Evolutionary conservation across 2,113 vertebrate species (phyloP), one percentile per base, ranked within the genome.

Genomic region (Chunga burmeisteri): DNA sequence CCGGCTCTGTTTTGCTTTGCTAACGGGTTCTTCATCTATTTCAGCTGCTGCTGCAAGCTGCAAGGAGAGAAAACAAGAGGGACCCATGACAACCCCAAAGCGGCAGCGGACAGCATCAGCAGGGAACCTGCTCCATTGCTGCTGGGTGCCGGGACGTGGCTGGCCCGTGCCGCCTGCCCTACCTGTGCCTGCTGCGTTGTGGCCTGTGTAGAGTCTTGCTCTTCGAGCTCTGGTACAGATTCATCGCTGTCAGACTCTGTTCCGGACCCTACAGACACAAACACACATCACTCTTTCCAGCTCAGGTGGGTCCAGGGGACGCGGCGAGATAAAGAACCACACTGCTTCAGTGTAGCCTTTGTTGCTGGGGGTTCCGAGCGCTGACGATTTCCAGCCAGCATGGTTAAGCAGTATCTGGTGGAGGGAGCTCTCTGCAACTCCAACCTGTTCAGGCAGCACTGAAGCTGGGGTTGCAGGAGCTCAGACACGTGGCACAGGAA

Each of bases 1-100:
- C 92, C 99, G 98, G 98, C 99, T 99, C 98, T 99, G 99, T 99
- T 99, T 99, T 70, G 99, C 99, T 99, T 99, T 99, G 98, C 99
- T 99, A 85, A 99, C 99, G 8, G 99, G 99, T 91, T 99, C 99
- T 96, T 99, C 99, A 38, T 99, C 99, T 30, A 99, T 99, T 97
- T 99, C 99, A 27, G 99, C 99, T 26, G 99, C 99, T 74, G 99
- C 99, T 8, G 99, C 99, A 86, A 99, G 98, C 99, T 99, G 90
- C 38, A 2, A n/a, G 50, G 22, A 77, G n/a, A 80, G 29, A 34
- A 56, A 49, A 74, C 0, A 34, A 59, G 53, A 50, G 13, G 70
- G 15, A 21, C 7, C 9, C 1, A 1, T 94, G 34, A 93, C 7
- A 20, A 85, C 10, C 27, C 44, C 0, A 38, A 11, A 18, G 66